phyloP scores from a whole-genome alignment of 2,797 vertebrate species.

The Tenualosa ilisha region DNA sequence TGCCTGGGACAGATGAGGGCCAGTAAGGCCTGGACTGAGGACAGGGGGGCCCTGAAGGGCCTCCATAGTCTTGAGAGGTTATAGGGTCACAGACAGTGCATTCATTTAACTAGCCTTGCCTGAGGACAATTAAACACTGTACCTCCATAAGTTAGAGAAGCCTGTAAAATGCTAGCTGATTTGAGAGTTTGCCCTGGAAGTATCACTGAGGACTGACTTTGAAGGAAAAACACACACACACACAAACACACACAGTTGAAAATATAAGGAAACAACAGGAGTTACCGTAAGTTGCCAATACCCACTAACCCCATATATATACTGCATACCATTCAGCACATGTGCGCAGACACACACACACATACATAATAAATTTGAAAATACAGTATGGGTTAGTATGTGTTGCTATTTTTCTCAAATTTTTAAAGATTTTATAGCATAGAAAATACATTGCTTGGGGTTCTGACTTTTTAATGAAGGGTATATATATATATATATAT shows the following conservation, averaged over 20 bases:
- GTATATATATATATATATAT: not conserved
- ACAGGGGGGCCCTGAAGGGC: not conserved
- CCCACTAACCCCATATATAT: no score
- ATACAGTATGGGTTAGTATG: no score
- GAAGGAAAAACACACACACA: not conserved
- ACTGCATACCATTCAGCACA: not conserved
- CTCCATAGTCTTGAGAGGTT: not conserved
- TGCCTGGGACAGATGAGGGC: not conserved
- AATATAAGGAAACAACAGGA: no score
- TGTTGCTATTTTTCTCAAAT: not conserved
- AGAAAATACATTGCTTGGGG: not conserved
- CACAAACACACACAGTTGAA: not conserved
- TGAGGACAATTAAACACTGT: not conserved
- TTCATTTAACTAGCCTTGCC: not conserved
- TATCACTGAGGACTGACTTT: not conserved
- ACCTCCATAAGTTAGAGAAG: not conserved
- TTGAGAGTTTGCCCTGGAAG: not conserved
- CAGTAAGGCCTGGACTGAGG: not conserved
- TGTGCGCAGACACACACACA: not conserved
- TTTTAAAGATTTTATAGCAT: not conserved
- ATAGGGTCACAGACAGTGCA: conserved; percentile 1
- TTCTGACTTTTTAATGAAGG: not conserved
- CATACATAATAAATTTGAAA: not conserved
- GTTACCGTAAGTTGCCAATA: no score
- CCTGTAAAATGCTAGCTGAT: not conserved